Base-by-base conservation (phyloP, 1,140 invertebrate species). In the Neelides sp. region DNA sequence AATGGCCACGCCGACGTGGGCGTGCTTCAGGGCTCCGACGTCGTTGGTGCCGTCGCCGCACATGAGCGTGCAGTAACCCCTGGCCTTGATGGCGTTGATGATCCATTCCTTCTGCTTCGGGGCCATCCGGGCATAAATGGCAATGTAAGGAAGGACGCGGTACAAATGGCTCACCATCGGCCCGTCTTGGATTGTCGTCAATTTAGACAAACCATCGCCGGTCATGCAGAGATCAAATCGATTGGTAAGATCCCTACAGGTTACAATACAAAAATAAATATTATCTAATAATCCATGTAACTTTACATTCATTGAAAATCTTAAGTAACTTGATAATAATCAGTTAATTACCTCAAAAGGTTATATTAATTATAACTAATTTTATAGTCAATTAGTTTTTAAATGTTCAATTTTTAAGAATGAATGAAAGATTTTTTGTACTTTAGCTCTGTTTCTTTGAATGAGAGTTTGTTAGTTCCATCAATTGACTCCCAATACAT, bases 21-120 rank as follows among this genome's bases (percentile, higher is more conserved):
- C 91, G 72, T 99, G 95, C 75, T 98, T 99, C 8, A 99, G 72
- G 20, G 96, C 96, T n/a, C 96, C 96, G 22, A 99, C 96, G 74
- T 99, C 96, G 71, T 99, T 99, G 1, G 96, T 99, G 53, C 96
- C 96, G 75, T 99, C 96, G n/a, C 96, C 96, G 68, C 95, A 98
- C 96, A 99, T 99, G 0, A 99, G 68, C 1, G 93, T 96, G 2
- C 76, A 76, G 64, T 79, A 94, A 19, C 95, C 95, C 1, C 91
- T 65, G 24, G 77, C 73, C 68, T 96, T 96, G 24, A 98, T 68
- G 8, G 80, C 78, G 1, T 88, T 83, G 32, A 98, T 85, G 2
- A 97, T 85, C 66, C 82, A 84, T 71, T 99, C 95, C 70, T 97
- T 97, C 66, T 97, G 92, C 64, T 95, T 96, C 2, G 93, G 93